Percentiles rank a stretch among this genome's conserved stretches.
Conservation (phyloP, 2,888 invertebrate species). For the Pocota personata region DNA sequence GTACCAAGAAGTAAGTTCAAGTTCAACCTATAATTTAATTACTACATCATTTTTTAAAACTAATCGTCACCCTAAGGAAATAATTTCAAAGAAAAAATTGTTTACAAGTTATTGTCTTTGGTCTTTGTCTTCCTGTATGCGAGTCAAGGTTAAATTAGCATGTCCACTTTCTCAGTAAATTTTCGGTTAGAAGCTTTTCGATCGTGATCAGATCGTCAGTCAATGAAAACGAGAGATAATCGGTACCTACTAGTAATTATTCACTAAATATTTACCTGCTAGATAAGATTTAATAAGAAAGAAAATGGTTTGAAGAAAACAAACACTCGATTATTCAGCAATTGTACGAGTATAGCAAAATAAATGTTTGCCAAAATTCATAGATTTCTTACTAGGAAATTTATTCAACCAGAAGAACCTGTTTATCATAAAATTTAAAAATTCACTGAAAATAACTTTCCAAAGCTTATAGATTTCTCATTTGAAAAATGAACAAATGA, state of each 20-base stretch:
- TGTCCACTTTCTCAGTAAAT: background rate
- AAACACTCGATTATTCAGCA: too few relatives aligned
- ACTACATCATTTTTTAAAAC: background rate
- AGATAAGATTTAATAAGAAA: too few relatives aligned
- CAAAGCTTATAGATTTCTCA: background rate
- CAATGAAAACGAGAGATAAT: background rate
- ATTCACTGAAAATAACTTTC: too few relatives aligned
- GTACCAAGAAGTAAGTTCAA: slow-evolving; percentile 16
- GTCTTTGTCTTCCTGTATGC: background rate
- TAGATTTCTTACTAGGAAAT: too few relatives aligned
- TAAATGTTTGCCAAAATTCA: too few relatives aligned
- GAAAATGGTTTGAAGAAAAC: too few relatives aligned
- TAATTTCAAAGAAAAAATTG: background rate
- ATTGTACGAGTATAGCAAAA: too few relatives aligned
- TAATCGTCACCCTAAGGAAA: too few relatives aligned
- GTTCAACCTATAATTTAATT: background rate
- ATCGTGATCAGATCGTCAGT: background rate
- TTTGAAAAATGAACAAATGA: background rate
- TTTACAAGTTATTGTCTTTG: background rate
- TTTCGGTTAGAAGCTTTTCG: background rate
- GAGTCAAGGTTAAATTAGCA: background rate
- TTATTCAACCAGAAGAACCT: too few relatives aligned
- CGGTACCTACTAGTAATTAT: too few relatives aligned
- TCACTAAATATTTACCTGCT: too few relatives aligned
- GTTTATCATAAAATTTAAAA: too few relatives aligned